phyloP scores from a whole-genome alignment of 2,888 invertebrate species.

The Eupithecia abbreviata region DNA sequence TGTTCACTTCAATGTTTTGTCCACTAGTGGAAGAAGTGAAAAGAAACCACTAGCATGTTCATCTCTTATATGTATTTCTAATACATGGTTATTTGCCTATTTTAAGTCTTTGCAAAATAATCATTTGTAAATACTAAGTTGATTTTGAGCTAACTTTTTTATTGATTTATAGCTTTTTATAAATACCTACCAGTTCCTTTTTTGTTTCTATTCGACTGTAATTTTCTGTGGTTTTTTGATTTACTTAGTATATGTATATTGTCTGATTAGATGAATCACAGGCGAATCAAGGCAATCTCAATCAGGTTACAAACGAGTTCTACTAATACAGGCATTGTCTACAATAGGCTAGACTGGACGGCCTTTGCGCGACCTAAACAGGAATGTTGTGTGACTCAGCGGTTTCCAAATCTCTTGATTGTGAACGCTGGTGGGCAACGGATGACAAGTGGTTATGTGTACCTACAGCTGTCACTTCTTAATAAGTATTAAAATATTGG shows the following conservation, averaged over 20 bases:
- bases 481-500: too few relatives aligned
- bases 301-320: constrained; percentile 28
- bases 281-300: constrained; percentile 18
- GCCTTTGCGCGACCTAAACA: constrained; percentile 29
- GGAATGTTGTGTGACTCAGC: constrained; percentile 1
- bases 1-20: too few relatives aligned
- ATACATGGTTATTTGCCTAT: too few relatives aligned
- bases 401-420: neutral
- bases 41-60: too few relatives aligned
- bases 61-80: too few relatives aligned
- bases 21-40: too few relatives aligned
- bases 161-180: neutral
- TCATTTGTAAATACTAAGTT: too few relatives aligned
- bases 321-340: constrained; percentile 33
- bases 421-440: neutral
- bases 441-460: neutral
- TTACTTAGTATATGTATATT: neutral
- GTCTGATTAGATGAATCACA: neutral
- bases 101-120: too few relatives aligned
- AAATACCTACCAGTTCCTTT: too few relatives aligned
- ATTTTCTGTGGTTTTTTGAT: too few relatives aligned
- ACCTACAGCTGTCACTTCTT: too few relatives aligned
- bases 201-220: neutral
- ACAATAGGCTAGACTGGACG: constrained; percentile 18
- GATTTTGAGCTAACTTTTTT: neutral